Evolutionary conservation across 2,797 vertebrate species (phyloP), one percentile per base, ranked within the genome.

Genomic region (Podarcis siculus): DNA sequence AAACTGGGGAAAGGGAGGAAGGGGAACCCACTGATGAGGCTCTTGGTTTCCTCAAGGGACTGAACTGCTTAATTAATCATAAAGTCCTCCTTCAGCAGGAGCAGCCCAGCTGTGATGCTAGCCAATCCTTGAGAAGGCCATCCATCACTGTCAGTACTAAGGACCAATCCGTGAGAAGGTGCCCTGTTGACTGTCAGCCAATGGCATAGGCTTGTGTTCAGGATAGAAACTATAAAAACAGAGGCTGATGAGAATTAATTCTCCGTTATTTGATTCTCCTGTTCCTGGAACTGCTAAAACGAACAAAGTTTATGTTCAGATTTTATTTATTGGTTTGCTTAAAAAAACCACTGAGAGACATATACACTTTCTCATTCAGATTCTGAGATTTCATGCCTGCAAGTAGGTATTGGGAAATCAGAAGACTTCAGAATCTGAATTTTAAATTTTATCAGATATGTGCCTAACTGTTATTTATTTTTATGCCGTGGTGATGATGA

Each of bases 111-210:
- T 45, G 30, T 94, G 91, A 93, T 94, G 83, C 95, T 92, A 91
- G 21, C 96, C 96, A 95, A 95, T 95, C 94, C 72, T 35, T n/a
- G 17, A 1, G 39, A 32, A 58, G 49, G 89, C 90, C 92, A 96
- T 98, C 94, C 85, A 88, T 98, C 97, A 97, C 89, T 95, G 97
- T 97, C 97, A 66, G 92, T 37, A 61, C 2, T 7, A 5, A 30
- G 0, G 69, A 72, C 97, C 97, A 98, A 97, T 97, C 95, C 42
- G 61, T 73, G 2, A 64, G 82, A 10, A 25, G 23, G 32, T n/a
- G 86, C 72, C 71, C 83, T 91, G 92, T 90, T 55, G 49, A n/a
- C 30, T 13, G 64, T 19, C 42, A 94, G 88, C 97, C 97, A 98
- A 97, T 97, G 45, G 83, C 42, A 39, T 27, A 82, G 71, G 21